Percentiles rank a stretch among this genome's conserved stretches.
These are phyloP conservation scores for Homarus americanus DNA, from an alignment of 1,140 invertebrate genomes.

Conservation along the genomic window DNA sequence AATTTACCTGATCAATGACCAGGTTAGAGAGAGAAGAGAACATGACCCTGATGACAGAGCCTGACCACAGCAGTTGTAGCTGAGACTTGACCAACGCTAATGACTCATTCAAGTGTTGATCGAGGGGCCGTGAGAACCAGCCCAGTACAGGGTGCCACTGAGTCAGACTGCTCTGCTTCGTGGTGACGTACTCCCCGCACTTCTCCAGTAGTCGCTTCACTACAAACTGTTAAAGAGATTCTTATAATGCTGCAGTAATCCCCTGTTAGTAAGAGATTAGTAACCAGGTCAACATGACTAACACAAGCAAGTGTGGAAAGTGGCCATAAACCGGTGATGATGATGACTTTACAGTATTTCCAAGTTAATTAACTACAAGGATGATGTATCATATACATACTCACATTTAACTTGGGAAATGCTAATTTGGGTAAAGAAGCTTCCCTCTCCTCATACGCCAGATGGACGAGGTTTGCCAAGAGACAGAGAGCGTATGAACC, in stretches of 20 bases:
- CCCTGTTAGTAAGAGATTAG: too few species aligned
- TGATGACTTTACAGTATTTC: too few species aligned
- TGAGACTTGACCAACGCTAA: conserved; percentile 89
- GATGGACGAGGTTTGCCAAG: conserved; percentile 86
- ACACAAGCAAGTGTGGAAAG: too few species aligned
- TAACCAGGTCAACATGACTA: too few species aligned
- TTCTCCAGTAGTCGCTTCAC: conserved; percentile 88
- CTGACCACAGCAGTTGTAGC: conserved; percentile 91
- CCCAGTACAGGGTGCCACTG: conserved; percentile 98
- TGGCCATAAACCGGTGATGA: too few species aligned
- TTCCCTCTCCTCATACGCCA: conserved; percentile 81
- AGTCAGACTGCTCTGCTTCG: conserved; percentile 92
- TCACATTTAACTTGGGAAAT: conserved; percentile 68
- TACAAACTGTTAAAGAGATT: conserved; percentile 83
- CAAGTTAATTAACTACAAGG: too few species aligned
- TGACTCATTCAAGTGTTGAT: conserved; percentile 89
- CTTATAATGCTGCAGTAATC: too few species aligned
- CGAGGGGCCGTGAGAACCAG: conserved; percentile 95
- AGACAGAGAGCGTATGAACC: conserved; percentile 92
- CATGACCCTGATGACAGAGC: conserved; percentile 80
- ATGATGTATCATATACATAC: too few species aligned
- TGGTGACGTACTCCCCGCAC: conserved; percentile 90
- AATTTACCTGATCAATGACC: conserved; percentile 34
- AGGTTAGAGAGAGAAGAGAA: conserved; percentile 78
- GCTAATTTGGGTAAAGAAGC: conserved; percentile 44